Base-by-base conservation (phyloP, 1,140 invertebrate genomes). In the Drosophila ananassae region DNA sequence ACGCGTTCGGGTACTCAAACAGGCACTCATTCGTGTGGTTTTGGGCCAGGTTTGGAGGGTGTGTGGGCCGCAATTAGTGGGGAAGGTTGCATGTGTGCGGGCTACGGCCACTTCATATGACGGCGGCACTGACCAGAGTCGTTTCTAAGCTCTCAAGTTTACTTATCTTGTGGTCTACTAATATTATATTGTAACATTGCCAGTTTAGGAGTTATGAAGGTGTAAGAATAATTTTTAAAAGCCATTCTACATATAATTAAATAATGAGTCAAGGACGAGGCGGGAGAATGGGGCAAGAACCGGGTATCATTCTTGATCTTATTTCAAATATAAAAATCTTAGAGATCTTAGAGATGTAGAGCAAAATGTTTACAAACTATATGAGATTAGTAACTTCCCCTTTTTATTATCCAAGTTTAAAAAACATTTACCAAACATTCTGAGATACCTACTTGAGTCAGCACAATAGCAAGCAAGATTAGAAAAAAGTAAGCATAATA, bases 51-150 rank as follows among this genome's bases (percentile, higher is more conserved):
- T 54, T 62, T 17, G 54, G 60, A 48, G 25, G 57, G 48, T 67
- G 77, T 66, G 77, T 80, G 63, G 77, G 73, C 47, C 60, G 77
- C 56, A 57, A 60, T 72, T 87, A 77, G 66, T 37, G 66, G 30
- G 37, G 77, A 85, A 77, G 81, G 81, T 73, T 75, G 81, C 64
- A 39, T 69, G 58, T 77, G 68, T 79, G 78, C 52, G 62, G 68
- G 50, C 51, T 34, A 9, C n/a, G 64, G 3, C 50, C 71, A 74
- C 37, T 52, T 55, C 32, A 34, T 63, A 21, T 37, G 47, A 56
- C 28, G 52, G 37, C 34, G 7, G 21, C 17, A 21, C 37, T 76
- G 46, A 47, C 41, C 66, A 68, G 34, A 25, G 24, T 41, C 7
- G 21, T 67, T 56, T 69, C 17, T 67, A 3, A 21, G 12, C 32